Evolutionary conservation across 1,140 invertebrate genomes (phyloP).

Genomic region (Cepaea nemoralis): DNA sequence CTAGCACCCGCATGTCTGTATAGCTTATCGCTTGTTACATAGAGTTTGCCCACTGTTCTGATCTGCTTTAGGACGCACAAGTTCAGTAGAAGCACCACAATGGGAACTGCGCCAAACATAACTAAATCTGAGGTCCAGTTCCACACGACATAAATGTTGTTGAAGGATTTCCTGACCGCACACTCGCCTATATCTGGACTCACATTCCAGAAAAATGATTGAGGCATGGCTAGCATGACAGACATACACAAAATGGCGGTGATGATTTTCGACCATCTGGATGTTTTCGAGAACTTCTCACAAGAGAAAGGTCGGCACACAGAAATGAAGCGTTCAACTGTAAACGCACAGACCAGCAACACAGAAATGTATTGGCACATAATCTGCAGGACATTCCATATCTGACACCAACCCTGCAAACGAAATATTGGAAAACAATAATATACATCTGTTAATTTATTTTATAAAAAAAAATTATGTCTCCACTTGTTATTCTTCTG

Average conservation of each 20-base stretch:
- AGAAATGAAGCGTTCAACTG: constrained; percentile 92
- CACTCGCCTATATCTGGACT: constrained; percentile 40
- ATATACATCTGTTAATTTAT: too few relatives aligned
- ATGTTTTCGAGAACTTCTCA: constrained; percentile 49
- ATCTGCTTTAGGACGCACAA: constrained; percentile 57
- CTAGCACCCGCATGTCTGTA: constrained; percentile 23
- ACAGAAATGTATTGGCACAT: constrained; percentile 56
- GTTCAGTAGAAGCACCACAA: constrained; percentile 54
- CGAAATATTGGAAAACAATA: too few relatives aligned
- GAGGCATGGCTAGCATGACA: constrained; percentile 47
- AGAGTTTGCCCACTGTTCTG: constrained; percentile 42
- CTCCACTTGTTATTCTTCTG: too few relatives aligned
- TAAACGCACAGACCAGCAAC: constrained; percentile 79
- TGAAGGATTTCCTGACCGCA: constrained; percentile 15
- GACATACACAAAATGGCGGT: constrained; percentile 42
- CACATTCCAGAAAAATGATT: constrained; percentile 60
- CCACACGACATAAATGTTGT: constrained; percentile 53
- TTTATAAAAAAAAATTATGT: too few relatives aligned
- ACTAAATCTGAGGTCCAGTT: constrained; percentile 56
- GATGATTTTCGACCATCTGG: constrained; percentile 51
- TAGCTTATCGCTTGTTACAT: constrained; percentile 30
- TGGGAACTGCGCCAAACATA: constrained; percentile 51
- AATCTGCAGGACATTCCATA: constrained; percentile 54
- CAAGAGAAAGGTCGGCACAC: constrained; percentile 85
- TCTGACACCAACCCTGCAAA: constrained; percentile 45